A percentile compares a stretch with the other conserved stretches of the same genome.
These are phyloP conservation scores for Leucophora obtusa DNA, from an alignment of 2,888 invertebrate genomes.

Conservation along the genomic window DNA sequence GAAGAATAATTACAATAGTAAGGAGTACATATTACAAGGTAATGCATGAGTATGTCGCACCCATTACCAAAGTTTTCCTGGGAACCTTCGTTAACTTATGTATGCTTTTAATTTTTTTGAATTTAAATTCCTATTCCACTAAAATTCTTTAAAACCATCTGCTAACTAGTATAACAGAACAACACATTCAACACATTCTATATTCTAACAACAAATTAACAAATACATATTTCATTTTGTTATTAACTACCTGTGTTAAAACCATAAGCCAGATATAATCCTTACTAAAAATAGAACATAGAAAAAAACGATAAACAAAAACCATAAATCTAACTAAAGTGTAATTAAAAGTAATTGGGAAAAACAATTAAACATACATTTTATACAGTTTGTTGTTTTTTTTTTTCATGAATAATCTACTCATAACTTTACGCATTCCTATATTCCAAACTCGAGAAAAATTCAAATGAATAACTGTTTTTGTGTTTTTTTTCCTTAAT, in stretches of 20 bases:
- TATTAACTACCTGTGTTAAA: conserved; percentile 25
- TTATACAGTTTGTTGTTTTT: neutral
- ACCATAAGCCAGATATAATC: conserved; percentile 39
- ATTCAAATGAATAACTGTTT: conserved; percentile 25
- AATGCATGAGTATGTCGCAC: too few relatives aligned
- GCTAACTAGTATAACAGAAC: too few relatives aligned
- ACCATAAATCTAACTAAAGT: conserved; percentile 40
- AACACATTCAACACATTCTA: neutral
- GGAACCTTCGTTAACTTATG: too few relatives aligned
- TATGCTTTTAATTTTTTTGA: too few relatives aligned
- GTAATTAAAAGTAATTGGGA: conserved; percentile 42
- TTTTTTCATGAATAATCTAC: neutral
- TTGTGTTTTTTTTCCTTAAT: neutral
- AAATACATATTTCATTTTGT: conserved; percentile 9
- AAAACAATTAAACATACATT: conserved; percentile 7
- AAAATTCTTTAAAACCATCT: too few relatives aligned
- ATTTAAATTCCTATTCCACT: too few relatives aligned
- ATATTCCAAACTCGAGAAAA: neutral
- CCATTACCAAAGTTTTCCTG: too few relatives aligned
- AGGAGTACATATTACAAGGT: too few relatives aligned
- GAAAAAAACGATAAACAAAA: conserved; percentile 2
- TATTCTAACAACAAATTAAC: conserved; percentile 4
- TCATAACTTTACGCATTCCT: conserved; percentile 22
- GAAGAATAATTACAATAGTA: too few relatives aligned
- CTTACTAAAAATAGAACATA: conserved; percentile 15